These are phyloP conservation scores for Dermolepida albohirtum DNA, from an alignment of 2,888 invertebrate genomes.

Conservation along the genomic window DNA sequence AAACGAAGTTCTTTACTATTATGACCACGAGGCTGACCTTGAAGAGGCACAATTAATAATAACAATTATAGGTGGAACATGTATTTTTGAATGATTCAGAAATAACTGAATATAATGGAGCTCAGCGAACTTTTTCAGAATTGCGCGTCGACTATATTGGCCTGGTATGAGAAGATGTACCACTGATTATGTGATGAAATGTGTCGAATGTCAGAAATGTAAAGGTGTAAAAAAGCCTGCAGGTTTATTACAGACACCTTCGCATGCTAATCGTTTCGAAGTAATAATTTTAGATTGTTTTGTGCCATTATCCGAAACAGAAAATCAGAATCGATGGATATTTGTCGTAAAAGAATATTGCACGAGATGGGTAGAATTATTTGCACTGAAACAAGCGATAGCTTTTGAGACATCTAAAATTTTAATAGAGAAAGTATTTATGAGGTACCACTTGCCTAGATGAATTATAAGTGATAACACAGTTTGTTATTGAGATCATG, in stretches of 20 bases:
- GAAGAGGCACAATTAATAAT: constrained; percentile 43
- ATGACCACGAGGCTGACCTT: too few relatives aligned
- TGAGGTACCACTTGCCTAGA: constrained; percentile 54
- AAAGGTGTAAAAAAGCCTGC: constrained; percentile 56
- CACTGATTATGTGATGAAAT: constrained; percentile 50
- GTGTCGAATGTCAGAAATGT: constrained; percentile 55
- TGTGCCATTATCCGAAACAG: constrained; percentile 34
- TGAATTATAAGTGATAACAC: constrained; percentile 48
- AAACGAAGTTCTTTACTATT: too few relatives aligned
- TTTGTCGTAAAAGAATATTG: too few relatives aligned
- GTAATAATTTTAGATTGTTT: constrained; percentile 56
- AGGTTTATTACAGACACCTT: constrained; percentile 54
- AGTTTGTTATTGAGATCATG: constrained; percentile 50
- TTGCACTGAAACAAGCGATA: too few relatives aligned
- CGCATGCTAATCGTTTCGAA: constrained; percentile 50
- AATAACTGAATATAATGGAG: constrained; percentile 43
- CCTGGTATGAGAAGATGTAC: constrained; percentile 53
- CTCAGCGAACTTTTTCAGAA: constrained; percentile 33
- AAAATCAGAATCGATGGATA: too few relatives aligned
- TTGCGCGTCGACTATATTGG: constrained; percentile 49
- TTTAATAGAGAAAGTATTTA: constrained; percentile 56
- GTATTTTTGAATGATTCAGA: too few relatives aligned
- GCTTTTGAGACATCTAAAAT: constrained; percentile 2
- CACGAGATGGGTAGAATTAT: too few relatives aligned
- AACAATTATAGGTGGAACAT: too few relatives aligned